Conservation (phyloP, 2,888 invertebrate genomes). For the Chironomus riparius region DNA sequence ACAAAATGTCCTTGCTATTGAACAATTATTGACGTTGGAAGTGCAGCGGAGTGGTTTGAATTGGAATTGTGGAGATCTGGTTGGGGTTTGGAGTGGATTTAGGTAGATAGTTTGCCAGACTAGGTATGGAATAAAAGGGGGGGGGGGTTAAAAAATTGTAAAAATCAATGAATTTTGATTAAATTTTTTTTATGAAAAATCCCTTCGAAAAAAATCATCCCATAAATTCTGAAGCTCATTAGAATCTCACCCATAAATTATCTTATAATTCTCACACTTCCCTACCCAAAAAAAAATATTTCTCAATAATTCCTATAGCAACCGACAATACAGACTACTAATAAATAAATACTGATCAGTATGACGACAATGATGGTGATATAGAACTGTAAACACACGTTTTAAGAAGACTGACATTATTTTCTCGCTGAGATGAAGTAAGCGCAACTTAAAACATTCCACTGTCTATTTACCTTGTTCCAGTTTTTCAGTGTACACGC, state of each 20-base stretch:
- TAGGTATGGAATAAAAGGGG: too few species aligned
- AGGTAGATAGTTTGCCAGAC: too few species aligned
- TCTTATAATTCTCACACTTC: neutral
- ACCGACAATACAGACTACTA: neutral
- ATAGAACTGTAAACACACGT: constrained; percentile 5
- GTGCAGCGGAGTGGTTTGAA: too few species aligned
- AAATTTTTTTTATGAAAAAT: too few species aligned
- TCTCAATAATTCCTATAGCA: neutral
- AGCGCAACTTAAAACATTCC: too few species aligned
- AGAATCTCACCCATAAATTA: neutral
- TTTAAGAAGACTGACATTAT: neutral
- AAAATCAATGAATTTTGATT: too few species aligned
- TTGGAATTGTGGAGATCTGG: too few species aligned
- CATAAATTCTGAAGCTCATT: too few species aligned
- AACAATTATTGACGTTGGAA: too few species aligned
- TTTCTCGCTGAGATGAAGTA: neutral
- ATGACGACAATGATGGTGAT: neutral
- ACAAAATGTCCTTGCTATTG: too few species aligned
- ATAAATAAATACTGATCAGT: neutral
- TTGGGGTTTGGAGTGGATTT: neutral
- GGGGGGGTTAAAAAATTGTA: too few species aligned
- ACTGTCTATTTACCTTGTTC: constrained; percentile 7
- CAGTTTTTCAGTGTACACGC: neutral
- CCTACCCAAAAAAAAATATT: neutral
- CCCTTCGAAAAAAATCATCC: neutral